Conservation (phyloP, 1,140 invertebrate genomes). For the Drosophila tristis region DNA sequence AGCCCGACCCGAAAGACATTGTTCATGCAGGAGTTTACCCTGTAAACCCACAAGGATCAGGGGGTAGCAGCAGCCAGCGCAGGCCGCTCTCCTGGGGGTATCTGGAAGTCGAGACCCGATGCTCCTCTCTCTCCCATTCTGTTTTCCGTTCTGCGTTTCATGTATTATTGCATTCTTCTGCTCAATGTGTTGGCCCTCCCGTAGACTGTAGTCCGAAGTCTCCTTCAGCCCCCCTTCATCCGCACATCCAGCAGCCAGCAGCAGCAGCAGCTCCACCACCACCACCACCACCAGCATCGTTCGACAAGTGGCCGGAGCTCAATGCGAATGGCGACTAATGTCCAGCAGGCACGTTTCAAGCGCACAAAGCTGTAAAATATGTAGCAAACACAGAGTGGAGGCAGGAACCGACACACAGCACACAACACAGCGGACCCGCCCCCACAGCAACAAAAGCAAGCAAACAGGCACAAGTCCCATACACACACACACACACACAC, state of each 20-base stretch:
- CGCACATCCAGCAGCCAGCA: background rate
- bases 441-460: constrained; percentile 29
- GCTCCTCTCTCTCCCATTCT: constrained; percentile 9
- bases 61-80: too few species aligned
- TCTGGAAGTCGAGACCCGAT: constrained; percentile 12
- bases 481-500: constrained; percentile 4
- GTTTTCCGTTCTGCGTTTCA: constrained; percentile 51
- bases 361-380: constrained; percentile 73
- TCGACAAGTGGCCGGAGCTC: constrained; percentile 39
- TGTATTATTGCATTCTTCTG: constrained; percentile 74
- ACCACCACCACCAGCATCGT: background rate
- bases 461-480: constrained; percentile 2
- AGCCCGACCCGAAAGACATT: too few species aligned
- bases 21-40: background rate
- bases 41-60: too few species aligned
- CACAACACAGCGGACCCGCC: constrained; percentile 1
- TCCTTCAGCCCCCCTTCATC: too few species aligned
- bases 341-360: constrained; percentile 70
- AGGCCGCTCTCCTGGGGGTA: constrained; percentile 1
- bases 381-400: constrained; percentile 31
- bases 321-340: constrained; percentile 67
- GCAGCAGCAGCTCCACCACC: background rate
- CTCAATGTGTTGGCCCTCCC: constrained; percentile 58
- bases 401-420: background rate
- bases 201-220: background rate